These are phyloP conservation scores for Ormyrus pomaceus DNA, from an alignment of 2,888 invertebrate species.

Conservation along the genomic window DNA sequence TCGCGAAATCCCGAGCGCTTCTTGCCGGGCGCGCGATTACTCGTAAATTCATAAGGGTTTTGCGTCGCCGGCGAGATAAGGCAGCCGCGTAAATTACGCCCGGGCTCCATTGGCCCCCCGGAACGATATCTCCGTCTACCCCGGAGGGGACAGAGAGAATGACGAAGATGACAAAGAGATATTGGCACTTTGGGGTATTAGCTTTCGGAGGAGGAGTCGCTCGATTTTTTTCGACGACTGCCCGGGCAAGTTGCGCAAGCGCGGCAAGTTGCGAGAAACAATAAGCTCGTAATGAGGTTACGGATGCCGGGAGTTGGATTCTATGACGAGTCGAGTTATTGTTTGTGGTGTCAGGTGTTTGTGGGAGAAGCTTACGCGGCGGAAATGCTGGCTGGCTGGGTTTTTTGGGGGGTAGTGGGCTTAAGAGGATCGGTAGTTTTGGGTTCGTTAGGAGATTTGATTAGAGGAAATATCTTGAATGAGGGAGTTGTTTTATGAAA, in stretches of 20 bases:
- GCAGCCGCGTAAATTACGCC: slow-evolving; percentile 40
- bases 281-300: neutral
- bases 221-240: neutral
- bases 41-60: slow-evolving; percentile 46
- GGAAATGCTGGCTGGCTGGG: too few relatives aligned
- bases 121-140: neutral
- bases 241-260: neutral
- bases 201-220: neutral
- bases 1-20: neutral
- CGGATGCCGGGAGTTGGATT: too few relatives aligned
- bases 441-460: too few relatives aligned
- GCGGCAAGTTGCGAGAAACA: neutral
- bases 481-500: too few relatives aligned
- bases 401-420: too few relatives aligned
- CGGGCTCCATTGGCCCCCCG: slow-evolving; percentile 35
- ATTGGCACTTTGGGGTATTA: slow-evolving; percentile 54
- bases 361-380: too few relatives aligned
- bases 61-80: slow-evolving; percentile 10
- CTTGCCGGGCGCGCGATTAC: slow-evolving; percentile 14
- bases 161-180: slow-evolving; percentile 50
- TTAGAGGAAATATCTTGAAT: too few relatives aligned
- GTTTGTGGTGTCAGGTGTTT: too few relatives aligned
- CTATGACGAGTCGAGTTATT: too few relatives aligned
- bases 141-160: neutral
- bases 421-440: too few relatives aligned